Evolutionary conservation across 2,797 vertebrate species (phyloP), one percentile per base, ranked within the genome.

Genomic region (Hafferia zeledoni): DNA sequence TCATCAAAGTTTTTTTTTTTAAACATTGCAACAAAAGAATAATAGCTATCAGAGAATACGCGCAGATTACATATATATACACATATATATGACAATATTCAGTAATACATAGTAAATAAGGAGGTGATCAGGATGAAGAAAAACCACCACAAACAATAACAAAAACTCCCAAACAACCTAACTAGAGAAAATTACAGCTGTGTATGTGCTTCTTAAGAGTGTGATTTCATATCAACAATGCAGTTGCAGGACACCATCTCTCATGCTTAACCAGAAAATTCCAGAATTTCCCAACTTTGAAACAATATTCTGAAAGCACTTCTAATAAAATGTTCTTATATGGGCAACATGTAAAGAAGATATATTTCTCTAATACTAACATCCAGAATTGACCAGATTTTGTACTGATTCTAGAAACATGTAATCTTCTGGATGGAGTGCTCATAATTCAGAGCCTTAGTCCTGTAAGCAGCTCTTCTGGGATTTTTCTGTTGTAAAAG

Each of bases 401-500:
- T 79, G n/a, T 77, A 49, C 37, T 63, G 33, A 91, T 87, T 57
- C 61, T 61, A 60, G 43, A 57, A 91, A 77, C 41, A 28, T 20
- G 7, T 68, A 88, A 60, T 72, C 64, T 69, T 67, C 68, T 71
- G 64, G 60, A 77, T 50, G 13, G 13, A 81, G 22, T 30, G 11
- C 9, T 75, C 24, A 8, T 77, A 81, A 93, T 91, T 90, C 74
- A 90, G 80, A 88, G 31, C 19, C 72, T 78, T 35, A 49, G n/a
- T 65, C 20, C 13, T 75, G 24, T 71, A 80, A 88, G 90, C 15
- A 75, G 47, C 50, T 75, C 86, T 33, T 69, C 55, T 69, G 87
- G 69, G 89, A 96, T 65, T 93, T 89, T 92, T 69, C 61, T 50
- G 17, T n/a, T 65, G 53, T 72, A 90, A 83, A 84, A 77, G 52